Evolutionary conservation across 2,797 vertebrate genomes (phyloP).

Genomic region (Sebastes vulpes): DNA sequence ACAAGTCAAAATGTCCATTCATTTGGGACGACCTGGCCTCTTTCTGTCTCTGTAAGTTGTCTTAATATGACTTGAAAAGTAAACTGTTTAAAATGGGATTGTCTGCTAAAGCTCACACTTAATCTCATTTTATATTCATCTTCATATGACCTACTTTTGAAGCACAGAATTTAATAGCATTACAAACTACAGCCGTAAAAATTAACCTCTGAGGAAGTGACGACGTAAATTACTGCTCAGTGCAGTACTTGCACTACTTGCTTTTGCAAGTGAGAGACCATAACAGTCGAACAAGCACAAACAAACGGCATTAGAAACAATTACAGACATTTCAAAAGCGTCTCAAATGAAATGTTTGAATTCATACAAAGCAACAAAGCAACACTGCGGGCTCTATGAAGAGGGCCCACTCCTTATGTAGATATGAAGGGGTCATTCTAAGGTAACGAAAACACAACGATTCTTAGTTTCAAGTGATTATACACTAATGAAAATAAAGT

Average conservation of each 20-base stretch:
- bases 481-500: not conserved
- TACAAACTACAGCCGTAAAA: not conserved
- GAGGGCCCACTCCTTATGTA: not conserved
- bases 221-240: no score
- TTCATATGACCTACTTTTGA: not conserved
- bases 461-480: not conserved
- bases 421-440: not conserved
- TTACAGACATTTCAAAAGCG: not conserved
- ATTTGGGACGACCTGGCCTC: not conserved
- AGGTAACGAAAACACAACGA: accelerated
- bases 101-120: not conserved
- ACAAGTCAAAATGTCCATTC: conserved; percentile 1
- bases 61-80: not conserved
- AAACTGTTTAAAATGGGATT: not conserved
- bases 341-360: accelerated
- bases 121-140: not conserved
- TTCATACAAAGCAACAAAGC: not conserved
- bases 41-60: not conserved
- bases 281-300: not conserved
- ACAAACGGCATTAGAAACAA: not conserved
- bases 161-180: not conserved
- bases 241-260: no score
- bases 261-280: not conserved
- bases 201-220: no score
- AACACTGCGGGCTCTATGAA: not conserved